Evolutionary conservation across 1,140 invertebrate genomes (phyloP).

Genomic region (Drosophila guanche): DNA sequence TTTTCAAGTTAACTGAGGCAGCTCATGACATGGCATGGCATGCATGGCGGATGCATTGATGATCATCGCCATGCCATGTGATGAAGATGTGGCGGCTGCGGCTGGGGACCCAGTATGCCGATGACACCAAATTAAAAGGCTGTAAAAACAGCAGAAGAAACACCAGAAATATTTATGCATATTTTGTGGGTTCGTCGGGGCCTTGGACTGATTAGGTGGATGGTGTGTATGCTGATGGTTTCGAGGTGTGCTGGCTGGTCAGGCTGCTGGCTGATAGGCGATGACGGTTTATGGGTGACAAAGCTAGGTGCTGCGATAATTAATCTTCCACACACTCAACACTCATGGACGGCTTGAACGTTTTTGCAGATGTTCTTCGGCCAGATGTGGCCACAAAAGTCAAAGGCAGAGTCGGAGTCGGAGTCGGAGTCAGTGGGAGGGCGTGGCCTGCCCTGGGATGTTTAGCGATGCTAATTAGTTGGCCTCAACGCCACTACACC

Average conservation of each 20-base stretch:
- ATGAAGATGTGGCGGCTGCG: too few relatives aligned
- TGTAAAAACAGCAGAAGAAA: constrained; percentile 27
- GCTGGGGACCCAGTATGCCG: background rate
- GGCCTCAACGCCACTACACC: constrained; percentile 18
- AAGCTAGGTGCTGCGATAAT: constrained; percentile 32
- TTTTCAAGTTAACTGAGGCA: too few relatives aligned
- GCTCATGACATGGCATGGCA: too few relatives aligned
- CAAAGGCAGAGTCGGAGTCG: background rate
- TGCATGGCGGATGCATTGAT: too few relatives aligned
- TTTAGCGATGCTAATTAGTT: constrained; percentile 54
- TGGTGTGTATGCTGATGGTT: constrained; percentile 10
- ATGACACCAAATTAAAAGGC: constrained; percentile 33
- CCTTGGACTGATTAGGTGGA: constrained; percentile 71
- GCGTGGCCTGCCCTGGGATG: constrained; percentile 11
- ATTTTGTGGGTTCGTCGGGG: constrained; percentile 46
- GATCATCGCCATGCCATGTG: too few relatives aligned
- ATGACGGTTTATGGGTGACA: constrained; percentile 26
- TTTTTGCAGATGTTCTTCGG: constrained; percentile 56
- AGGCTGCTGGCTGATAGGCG: background rate
- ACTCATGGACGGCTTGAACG: constrained; percentile 29
- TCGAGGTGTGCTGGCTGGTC: background rate
- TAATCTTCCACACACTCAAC: constrained; percentile 38
- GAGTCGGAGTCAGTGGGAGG: background rate
- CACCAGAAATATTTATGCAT: constrained; percentile 41
- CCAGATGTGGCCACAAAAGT: constrained; percentile 17